Conservation (phyloP, 1,140 invertebrate genomes). For the Tenebrio molitor region DNA sequence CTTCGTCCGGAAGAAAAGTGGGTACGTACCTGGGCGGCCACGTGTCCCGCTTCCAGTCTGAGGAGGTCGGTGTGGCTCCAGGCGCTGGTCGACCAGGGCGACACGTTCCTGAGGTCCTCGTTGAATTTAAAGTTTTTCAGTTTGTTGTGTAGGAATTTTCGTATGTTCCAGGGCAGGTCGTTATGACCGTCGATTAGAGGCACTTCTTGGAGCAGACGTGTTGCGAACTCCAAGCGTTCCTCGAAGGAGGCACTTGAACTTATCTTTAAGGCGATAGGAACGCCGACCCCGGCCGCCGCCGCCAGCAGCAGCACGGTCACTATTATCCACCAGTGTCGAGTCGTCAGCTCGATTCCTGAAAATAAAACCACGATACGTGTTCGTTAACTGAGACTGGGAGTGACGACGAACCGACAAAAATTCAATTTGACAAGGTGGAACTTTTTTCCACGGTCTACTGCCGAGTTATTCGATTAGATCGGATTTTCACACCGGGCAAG, state of each 20-base stretch:
- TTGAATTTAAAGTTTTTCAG: constrained; percentile 83
- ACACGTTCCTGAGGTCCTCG: constrained; percentile 80
- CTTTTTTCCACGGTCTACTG: no score
- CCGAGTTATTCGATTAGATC: no score
- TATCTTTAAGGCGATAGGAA: constrained; percentile 75
- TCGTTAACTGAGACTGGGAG: no score
- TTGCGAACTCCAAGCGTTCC: constrained; percentile 74
- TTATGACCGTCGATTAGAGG: constrained; percentile 87
- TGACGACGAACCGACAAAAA: no score
- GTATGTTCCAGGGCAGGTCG: constrained; percentile 91
- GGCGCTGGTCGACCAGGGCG: constrained; percentile 81
- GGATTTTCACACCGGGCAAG: no score
- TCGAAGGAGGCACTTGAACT: constrained; percentile 76
- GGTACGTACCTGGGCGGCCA: constrained; percentile 86
- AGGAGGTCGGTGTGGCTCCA: constrained; percentile 90
- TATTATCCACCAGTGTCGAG: constrained; percentile 76
- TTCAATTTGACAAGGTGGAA: no score
- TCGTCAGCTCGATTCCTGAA: constrained; percentile 69
- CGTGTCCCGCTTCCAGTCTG: constrained; percentile 81
- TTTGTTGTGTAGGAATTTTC: constrained; percentile 89
- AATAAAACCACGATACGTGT: constrained; percentile 51
- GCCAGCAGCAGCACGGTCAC: constrained; percentile 76
- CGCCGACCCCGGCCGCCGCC: constrained; percentile 76
- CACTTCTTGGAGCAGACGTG: constrained; percentile 73
- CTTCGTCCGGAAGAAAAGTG: no score